phyloP scores from a whole-genome alignment of 2,113 vertebrate species.

The Saccopteryx bilineata region DNA sequence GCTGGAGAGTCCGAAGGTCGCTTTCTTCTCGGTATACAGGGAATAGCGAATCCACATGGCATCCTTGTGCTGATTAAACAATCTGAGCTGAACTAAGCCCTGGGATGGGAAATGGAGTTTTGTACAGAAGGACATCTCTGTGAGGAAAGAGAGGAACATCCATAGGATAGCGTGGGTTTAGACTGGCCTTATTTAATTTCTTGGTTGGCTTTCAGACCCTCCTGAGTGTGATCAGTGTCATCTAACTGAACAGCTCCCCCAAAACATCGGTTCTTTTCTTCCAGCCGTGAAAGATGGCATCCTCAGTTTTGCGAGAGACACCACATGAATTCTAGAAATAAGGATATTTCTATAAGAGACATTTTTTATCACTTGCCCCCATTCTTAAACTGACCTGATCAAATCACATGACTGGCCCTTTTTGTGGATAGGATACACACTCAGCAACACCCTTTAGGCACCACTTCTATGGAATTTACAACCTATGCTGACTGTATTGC shows the following conservation, averaged over 20 bases:
- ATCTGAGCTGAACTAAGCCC: constrained; percentile 38
- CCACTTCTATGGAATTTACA: neutral
- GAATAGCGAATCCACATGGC: neutral
- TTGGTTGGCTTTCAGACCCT: neutral
- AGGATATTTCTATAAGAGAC: neutral
- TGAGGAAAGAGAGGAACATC: neutral
- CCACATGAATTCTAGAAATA: neutral
- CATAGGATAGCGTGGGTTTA: neutral
- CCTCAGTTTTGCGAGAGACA: neutral
- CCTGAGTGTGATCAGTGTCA: rapidly evolving
- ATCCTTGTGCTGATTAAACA: constrained; percentile 36
- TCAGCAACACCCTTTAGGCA: neutral
- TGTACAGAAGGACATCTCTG: neutral
- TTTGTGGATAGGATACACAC: neutral
- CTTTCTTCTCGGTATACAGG: constrained; percentile 52
- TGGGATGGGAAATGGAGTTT: neutral
- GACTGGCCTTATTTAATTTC: neutral
- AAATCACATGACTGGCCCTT: neutral
- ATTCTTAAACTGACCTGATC: neutral
- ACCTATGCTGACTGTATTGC: neutral
- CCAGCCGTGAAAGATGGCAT: neutral
- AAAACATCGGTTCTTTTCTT: neutral
- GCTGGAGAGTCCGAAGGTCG: constrained; percentile 57
- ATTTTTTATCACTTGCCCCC: neutral
- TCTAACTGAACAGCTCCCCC: neutral